Evolutionary conservation across 2,797 vertebrate genomes (phyloP), one percentile per base, ranked within the genome.

Genomic region (Halcyon chelicuti): DNA sequence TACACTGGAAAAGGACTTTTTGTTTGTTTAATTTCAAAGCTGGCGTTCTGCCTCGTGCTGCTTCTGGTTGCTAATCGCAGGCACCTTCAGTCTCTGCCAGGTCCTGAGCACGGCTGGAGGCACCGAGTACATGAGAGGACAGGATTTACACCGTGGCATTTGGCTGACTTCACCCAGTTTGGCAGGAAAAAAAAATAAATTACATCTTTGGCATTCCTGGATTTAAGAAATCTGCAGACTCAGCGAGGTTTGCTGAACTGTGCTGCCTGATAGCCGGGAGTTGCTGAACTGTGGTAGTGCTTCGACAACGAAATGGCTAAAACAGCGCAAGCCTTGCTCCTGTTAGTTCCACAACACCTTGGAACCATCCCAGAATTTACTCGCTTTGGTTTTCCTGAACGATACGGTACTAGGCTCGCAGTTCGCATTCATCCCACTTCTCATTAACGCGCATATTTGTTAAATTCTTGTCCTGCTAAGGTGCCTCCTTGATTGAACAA

Each of bases 111-210:
- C 3, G 4, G 46, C 71, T 70, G 20, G 54, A 84, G 75, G 71
- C 33, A 16, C 35, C 28, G 39, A n/a, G 42, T 57, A 75, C 55
- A 33, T 63, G 52, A 55, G 83, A 90, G 60, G 66, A 86, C 58
- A 71, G 73, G 83, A 95, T 96, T 92, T 85, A 92, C 80, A 94
- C 93, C 94, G 94, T 93, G 71, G 78, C 72, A 63, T 94, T 94
- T 78, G 73, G 77, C 90, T 96, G 91, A 72, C 68, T 93, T 71
- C 1, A 3, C 55, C 55, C 68, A 16, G 70, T 88, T 92, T 84
- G 88, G 92, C 90, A 92, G 51, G 28, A 29, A 52, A 29, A 10
- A 10, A n/a, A 66, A 92, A 47, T 15, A 51, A 26, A 16, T 9
- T 42, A 42, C 47, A 18, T 33, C 76, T 72, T 80, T 86, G 62